Evolutionary conservation across 1,140 invertebrate genomes (phyloP), one percentile per base, ranked within the genome.

Genomic region (Atopsyche davidsoni): DNA sequence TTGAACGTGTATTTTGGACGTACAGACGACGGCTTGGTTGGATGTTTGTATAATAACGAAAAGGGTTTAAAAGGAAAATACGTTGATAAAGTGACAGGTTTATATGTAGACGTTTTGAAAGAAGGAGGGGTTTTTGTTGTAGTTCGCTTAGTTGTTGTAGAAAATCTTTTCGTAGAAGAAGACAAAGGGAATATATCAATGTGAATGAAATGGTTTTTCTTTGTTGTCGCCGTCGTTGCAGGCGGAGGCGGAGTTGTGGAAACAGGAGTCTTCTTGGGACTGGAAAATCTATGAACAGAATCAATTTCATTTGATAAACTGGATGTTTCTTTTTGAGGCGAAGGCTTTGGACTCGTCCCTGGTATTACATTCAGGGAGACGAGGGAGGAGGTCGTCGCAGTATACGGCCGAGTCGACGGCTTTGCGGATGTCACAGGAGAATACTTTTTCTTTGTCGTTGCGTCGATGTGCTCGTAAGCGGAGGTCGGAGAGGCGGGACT

Each of bases 41-140:
- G 34, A 4, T 21, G 28, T 21, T 11, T 21, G 35, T 14, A 31
- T 38, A n/a, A 36, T 21, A 7, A n/a, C 22, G 24, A 28, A 14
- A 34, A 31, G 3, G 44, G n/a, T 28, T 46, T 46, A 10, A 4
- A 3, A 23, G 14, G 34, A 4, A 22, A 31, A n/a, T 46, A 19
- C 19, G 17, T 46, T 45, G 28, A 22, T 22, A 19, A 19, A 3
- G 32, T 34, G 18, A 16, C 22, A 36, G 24, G 31, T 17, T 13
- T 28, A 4, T 24, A 10, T 19, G 46, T 36, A 14, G 24, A 16
- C 19, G 46, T 17, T 13, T 40, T 41, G 11, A 48, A 40, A 38
- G 14, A 38, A 28, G 16, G 4, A 25, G 40, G 19, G n/a, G 17
- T 48, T 40, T 41, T 48, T 41, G 17, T 35, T 25, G 41, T 14